Percentiles rank a stretch among this genome's conserved stretches.
Conservation (phyloP, 2,113 vertebrate species). For the Zosterops pallidus region DNA sequence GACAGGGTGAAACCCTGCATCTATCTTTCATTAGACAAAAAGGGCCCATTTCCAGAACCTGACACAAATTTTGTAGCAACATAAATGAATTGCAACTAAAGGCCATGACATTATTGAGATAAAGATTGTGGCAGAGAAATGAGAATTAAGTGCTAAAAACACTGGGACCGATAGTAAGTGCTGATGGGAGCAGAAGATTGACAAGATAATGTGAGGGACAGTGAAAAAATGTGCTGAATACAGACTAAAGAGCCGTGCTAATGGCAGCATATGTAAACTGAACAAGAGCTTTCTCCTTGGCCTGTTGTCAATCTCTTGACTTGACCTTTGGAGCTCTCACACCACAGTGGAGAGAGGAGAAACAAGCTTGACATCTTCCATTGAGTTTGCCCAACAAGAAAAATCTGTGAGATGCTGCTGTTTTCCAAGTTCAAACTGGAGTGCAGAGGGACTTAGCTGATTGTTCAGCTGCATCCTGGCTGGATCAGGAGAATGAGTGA, state of each 20-base stretch:
- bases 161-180: not conserved
- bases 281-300: not conserved
- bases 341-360: not conserved
- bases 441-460: not conserved
- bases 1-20: not conserved
- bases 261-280: not conserved
- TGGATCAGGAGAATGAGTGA: not conserved
- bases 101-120: not conserved
- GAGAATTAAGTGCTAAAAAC: not conserved
- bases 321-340: not conserved
- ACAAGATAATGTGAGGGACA: not conserved
- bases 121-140: not conserved
- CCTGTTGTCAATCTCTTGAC: not conserved
- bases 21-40: not conserved
- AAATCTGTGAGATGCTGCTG: not conserved
- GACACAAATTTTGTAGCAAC: not conserved
- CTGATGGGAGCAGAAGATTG: not conserved
- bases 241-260: not conserved
- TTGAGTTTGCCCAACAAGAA: not conserved
- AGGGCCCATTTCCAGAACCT: not conserved
- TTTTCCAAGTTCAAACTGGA: not conserved
- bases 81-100: not conserved
- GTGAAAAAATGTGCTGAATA: not conserved
- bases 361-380: not conserved
- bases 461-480: not conserved